Evolutionary conservation across 1,140 invertebrate genomes (phyloP).

Genomic region (Drosophila suzukii): DNA sequence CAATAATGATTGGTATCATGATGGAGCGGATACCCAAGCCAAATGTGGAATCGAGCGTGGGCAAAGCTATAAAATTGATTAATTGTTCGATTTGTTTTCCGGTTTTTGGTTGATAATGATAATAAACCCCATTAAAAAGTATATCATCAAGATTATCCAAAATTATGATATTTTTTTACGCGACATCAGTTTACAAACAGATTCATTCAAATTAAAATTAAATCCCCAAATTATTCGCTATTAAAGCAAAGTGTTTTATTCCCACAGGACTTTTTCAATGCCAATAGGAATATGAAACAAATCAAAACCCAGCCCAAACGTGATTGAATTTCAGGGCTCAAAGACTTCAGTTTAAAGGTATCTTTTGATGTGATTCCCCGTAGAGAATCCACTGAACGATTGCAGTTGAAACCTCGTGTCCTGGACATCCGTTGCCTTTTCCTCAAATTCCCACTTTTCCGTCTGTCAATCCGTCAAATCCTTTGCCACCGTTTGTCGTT

Average conservation of each 20-base stretch:
- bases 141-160: too few species aligned
- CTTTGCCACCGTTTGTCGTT: slow-evolving; percentile 64
- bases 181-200: neutral
- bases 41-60: slow-evolving; percentile 23
- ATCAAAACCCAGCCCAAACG: neutral
- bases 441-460: slow-evolving; percentile 16
- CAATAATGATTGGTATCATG: slow-evolving; percentile 18
- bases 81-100: slow-evolving; percentile 22
- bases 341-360: slow-evolving; percentile 12
- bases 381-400: neutral
- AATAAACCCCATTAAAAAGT: too few species aligned
- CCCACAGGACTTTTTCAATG: neutral
- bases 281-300: neutral
- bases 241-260: neutral
- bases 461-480: slow-evolving; percentile 50
- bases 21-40: slow-evolving; percentile 6
- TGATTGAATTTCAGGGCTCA: slow-evolving; percentile 9
- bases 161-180: too few species aligned
- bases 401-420: slow-evolving; percentile 12
- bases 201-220: neutral
- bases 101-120: neutral
- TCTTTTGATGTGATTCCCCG: slow-evolving; percentile 30
- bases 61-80: slow-evolving; percentile 43
- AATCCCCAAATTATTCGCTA: too few species aligned
- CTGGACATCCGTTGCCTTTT: slow-evolving; percentile 8